Conservation (phyloP, 2,113 vertebrate genomes). For the Strix uralensis region DNA sequence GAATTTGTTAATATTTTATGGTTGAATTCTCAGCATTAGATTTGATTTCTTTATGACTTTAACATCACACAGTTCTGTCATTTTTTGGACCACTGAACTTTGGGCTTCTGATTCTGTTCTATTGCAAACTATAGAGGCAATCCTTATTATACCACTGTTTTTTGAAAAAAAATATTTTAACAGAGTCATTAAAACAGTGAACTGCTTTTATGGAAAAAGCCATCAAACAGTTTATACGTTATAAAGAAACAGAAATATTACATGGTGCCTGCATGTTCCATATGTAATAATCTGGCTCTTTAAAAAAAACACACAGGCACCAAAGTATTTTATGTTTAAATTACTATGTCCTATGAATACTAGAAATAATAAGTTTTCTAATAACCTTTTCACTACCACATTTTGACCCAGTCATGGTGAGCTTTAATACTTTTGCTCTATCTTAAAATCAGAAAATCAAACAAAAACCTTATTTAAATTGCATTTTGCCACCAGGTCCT, state of each 20-base stretch:
- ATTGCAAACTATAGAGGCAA: neutral
- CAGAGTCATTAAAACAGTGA: neutral
- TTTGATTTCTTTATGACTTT: neutral
- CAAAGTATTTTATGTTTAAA: neutral
- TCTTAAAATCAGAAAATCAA: neutral
- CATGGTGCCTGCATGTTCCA: neutral
- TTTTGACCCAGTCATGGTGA: neutral
- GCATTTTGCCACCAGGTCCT: neutral
- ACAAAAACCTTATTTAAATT: neutral
- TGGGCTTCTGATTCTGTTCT: neutral
- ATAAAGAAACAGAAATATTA: conserved; percentile 9
- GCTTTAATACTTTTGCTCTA: neutral
- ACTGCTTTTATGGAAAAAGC: conserved; percentile 1
- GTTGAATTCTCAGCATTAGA: neutral
- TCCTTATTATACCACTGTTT: neutral
- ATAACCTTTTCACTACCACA: neutral
- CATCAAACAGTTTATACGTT: conserved; percentile 19
- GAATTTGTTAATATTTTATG: neutral
- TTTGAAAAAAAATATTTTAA: neutral
- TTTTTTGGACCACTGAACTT: neutral
- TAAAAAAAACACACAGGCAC: neutral
- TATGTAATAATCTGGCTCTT: neutral
- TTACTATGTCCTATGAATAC: neutral
- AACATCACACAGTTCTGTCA: neutral
- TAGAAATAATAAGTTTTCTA: conserved; percentile 1